Percentiles rank a stretch among this genome's conserved stretches.
phyloP scores from a whole-genome alignment of 2,797 vertebrate species.

The Poecilia wingei region DNA sequence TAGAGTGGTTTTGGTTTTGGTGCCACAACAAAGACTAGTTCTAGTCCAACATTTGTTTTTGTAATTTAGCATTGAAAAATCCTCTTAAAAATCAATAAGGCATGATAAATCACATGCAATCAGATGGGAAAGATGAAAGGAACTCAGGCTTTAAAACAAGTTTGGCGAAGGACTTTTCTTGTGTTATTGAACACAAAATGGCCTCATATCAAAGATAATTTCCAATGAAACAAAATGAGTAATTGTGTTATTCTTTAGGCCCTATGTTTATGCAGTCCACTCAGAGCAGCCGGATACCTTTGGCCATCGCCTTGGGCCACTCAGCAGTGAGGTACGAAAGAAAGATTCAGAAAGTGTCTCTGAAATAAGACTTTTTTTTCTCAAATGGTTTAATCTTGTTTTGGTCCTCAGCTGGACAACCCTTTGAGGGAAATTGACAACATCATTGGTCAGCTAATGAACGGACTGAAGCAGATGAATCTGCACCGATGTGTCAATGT shows the following conservation, averaged over 20 bases:
- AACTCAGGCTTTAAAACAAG: neutral
- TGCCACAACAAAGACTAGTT: too few relatives aligned
- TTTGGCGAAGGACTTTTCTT: neutral
- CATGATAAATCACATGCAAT: neutral
- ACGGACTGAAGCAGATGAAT: conserved; percentile 95
- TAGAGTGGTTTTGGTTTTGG: neutral
- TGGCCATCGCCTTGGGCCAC: conserved; percentile 92
- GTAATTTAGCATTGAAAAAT: neutral
- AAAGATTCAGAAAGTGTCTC: neutral
- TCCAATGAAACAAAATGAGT: neutral
- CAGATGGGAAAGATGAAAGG: neutral
- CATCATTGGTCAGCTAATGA: conserved; percentile 95
- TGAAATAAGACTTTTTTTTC: neutral
- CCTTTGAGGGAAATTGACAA: conserved; percentile 93
- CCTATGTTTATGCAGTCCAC: conserved; percentile 95
- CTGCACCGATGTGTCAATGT: conserved; percentile 95
- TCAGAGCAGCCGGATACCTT: conserved; percentile 96
- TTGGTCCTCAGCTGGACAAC: conserved; percentile 85
- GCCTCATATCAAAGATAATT: neutral
- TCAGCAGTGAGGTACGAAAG: conserved; percentile 88
- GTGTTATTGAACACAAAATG: neutral
- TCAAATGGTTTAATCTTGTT: neutral
- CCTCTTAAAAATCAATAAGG: neutral
- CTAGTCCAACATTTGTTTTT: neutral
- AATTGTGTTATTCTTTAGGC: conserved; percentile 72